A percentile compares a stretch with the other conserved stretches of the same genome.
phyloP scores from a whole-genome alignment of 2,113 vertebrate species.

The Tragelaphus scriptus region DNA sequence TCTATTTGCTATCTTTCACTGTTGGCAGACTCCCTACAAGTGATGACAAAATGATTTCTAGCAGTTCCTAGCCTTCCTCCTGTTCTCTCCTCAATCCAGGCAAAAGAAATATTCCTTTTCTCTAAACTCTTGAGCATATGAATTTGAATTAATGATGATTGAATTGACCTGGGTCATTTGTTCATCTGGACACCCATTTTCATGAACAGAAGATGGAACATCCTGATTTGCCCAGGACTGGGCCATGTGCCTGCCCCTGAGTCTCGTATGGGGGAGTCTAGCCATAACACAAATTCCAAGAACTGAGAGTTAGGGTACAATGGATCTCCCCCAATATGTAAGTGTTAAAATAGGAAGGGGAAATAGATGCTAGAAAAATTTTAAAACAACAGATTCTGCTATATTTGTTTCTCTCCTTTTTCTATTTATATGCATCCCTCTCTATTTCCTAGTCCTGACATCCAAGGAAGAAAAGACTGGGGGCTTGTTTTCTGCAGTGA shows the following conservation, averaged over 20 bases:
- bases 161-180: background rate
- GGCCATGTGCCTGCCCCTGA: background rate
- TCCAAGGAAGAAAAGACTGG: background rate
- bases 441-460: background rate
- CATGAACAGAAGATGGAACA: background rate
- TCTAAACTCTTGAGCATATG: background rate
- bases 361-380: background rate
- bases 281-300: background rate
- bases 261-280: background rate
- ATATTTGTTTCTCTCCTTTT: background rate
- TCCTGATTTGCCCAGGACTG: background rate
- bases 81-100: background rate
- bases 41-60: background rate
- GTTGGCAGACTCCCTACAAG: background rate
- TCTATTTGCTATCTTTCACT: background rate
- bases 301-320: background rate
- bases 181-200: background rate
- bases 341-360: background rate
- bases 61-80: background rate
- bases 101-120: background rate
- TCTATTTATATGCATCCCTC: background rate
- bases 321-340: background rate
- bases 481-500: background rate
- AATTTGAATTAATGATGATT: background rate
- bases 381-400: background rate